Base-by-base conservation (phyloP, 2,888 invertebrate genomes). In the Parochlus steinenii region DNA sequence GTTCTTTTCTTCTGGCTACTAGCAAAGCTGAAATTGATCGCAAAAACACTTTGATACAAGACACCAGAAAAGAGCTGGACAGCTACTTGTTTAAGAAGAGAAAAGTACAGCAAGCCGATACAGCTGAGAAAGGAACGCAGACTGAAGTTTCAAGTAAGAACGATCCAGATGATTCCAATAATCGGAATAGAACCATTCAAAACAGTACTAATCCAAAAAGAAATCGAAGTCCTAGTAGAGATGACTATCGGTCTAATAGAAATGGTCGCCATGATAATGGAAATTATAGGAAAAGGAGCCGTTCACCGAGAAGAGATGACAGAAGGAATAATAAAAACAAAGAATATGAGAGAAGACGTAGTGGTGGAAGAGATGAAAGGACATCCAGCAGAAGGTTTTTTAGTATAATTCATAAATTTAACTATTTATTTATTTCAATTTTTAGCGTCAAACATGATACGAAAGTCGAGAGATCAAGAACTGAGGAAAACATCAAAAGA, bases 1-100 rank as follows among this genome's bases (percentile, higher is more conserved):
- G 18, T 5, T 30, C 30, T 3, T 17, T 30, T 3, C 11, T 30
- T 3, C 6, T 30, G n/a, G 18, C 12, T 12, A 30, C 30, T 19
- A 20, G 19, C 2, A 30, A 30, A 30, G 12, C 10, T 5, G 30
- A 30, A 17, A 32, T 22, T 4, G 24, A 24, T 25, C 24, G 33
- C 10, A 34, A 34, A 27, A 28, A 34, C n/a, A 11, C 11, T 15
- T 12, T 20, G n/a, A 34, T 34, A 4, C 16, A 23, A n/a, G 33
- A 34, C 5, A 10, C 14, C 1, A 17, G 25, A 25, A 19, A 26
- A 2, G 27, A 34, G 14, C 10, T 18, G 18, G 33, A 34, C 14
- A n/a, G 16, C 10, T 15, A 27, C 2, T 20, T 24, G 15, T 34
- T 34, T 14, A 16, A 28, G n/a, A 26, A 26, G 24, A 32, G 15